These are phyloP conservation scores for Pogonocichla stellata DNA, from an alignment of 2,113 vertebrate genomes.

Conservation along the genomic window DNA sequence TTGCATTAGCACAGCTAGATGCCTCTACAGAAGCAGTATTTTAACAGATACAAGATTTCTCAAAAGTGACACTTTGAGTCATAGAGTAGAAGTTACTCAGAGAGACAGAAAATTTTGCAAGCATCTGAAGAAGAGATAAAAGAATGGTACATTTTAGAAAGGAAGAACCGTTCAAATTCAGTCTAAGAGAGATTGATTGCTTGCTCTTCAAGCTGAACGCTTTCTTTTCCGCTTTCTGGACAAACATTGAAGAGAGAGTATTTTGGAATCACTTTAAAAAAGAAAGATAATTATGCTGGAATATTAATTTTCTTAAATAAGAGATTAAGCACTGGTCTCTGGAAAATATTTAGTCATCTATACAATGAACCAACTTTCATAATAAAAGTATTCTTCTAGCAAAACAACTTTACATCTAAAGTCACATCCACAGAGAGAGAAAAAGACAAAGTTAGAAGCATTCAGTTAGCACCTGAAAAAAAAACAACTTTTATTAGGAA, in stretches of 20 bases:
- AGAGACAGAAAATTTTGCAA: not conserved
- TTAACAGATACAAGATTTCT: not conserved
- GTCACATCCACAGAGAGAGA: not conserved
- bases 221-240: not conserved
- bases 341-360: not conserved
- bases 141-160: not conserved
- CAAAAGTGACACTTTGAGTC: not conserved
- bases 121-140: not conserved
- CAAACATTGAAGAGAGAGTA: fast-evolving
- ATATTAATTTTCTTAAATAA: not conserved
- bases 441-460: not conserved
- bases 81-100: not conserved
- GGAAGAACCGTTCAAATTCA: not conserved
- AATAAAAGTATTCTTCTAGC: not conserved
- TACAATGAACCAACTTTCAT: not conserved
- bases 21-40: not conserved
- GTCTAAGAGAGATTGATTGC: not conserved
- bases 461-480: not conserved
- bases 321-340: not conserved
- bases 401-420: not conserved
- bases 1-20: not conserved
- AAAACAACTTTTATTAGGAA: not conserved
- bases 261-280: not conserved
- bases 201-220: not conserved
- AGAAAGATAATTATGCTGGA: not conserved